These are phyloP conservation scores for Hirtodrosophila confusa DNA, from an alignment of 2,888 invertebrate species.

Conservation along the genomic window DNA sequence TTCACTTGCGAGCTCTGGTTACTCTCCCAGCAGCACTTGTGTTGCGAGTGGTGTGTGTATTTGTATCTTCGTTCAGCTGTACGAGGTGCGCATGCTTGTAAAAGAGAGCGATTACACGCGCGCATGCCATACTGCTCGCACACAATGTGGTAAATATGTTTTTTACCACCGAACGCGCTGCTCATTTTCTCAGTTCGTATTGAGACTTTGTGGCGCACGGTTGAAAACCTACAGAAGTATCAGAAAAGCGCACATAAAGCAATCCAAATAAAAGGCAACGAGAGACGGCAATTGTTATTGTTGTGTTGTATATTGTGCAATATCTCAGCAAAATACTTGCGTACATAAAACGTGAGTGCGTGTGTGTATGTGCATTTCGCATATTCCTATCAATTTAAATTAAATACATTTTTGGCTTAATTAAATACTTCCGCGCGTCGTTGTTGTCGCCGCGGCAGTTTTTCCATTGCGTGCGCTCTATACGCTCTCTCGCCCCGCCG, in stretches of 20 bases:
- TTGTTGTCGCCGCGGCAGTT: conserved; percentile 67
- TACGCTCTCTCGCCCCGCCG: conserved; percentile 46
- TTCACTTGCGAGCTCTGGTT: conserved; percentile 53
- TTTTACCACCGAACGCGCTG: conserved; percentile 44
- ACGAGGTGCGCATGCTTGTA: conserved; percentile 57
- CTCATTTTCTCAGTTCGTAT: conserved; percentile 72
- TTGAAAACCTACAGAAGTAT: conserved; percentile 68
- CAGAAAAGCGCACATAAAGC: conserved; percentile 65
- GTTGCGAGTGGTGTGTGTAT: conserved; percentile 24
- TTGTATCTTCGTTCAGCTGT: conserved; percentile 15
- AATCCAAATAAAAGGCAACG: conserved; percentile 31
- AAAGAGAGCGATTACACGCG: conserved; percentile 64
- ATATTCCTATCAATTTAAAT: conserved; percentile 68
- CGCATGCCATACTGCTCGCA: conserved; percentile 61
- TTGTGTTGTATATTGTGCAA: conserved; percentile 43
- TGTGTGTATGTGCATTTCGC: conserved; percentile 38
- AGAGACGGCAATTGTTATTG: conserved; percentile 54
- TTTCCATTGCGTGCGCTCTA: conserved; percentile 68
- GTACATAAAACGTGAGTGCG: conserved; percentile 9
- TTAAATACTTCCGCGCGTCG: conserved; percentile 76
- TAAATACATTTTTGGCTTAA: conserved; percentile 74
- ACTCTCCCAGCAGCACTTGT: conserved; percentile 40
- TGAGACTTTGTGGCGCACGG: conserved; percentile 76
- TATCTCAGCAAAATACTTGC: conserved; percentile 12
- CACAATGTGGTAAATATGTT: conserved; percentile 54